These are phyloP conservation scores for Chionoecetes opilio DNA, from an alignment of 1,140 invertebrate species.

Conservation along the genomic window DNA sequence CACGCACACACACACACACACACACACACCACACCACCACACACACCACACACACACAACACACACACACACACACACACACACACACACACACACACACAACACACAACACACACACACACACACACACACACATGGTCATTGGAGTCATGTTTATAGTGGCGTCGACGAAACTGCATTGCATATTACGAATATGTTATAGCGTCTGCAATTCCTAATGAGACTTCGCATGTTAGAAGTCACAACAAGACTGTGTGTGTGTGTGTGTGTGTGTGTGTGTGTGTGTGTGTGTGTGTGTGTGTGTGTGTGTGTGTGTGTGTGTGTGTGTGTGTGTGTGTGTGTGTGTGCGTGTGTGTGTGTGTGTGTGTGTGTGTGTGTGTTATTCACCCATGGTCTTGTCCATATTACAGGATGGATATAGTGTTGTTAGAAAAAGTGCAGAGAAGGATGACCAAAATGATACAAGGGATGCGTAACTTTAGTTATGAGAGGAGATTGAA, in stretches of 20 bases:
- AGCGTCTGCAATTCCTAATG: neutral
- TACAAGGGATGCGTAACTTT: too few relatives aligned
- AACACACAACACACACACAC: constrained; percentile 10
- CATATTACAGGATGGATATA: too few relatives aligned
- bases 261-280: constrained; percentile 27
- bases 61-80: constrained; percentile 21
- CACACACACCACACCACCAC: too few relatives aligned
- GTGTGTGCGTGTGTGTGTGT: constrained; percentile 8
- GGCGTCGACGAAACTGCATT: constrained; percentile 2
- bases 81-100: constrained; percentile 21
- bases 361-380: too few relatives aligned
- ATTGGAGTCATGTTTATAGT: neutral
- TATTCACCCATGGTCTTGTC: too few relatives aligned
- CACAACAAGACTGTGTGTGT: neutral
- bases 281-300: constrained; percentile 22
- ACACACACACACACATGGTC: constrained; percentile 16
- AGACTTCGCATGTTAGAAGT: constrained; percentile 19
- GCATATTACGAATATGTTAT: constrained; percentile 5
- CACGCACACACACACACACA: constrained; percentile 11
- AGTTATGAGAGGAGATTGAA: too few relatives aligned
- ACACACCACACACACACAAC: constrained; percentile 8
- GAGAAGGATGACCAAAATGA: too few relatives aligned
- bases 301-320: constrained; percentile 9
- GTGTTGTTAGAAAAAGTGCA: too few relatives aligned
- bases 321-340: constrained; percentile 18